A percentile compares a stretch with the other conserved stretches of the same genome.
Evolutionary conservation across 2,888 invertebrate species (phyloP).

Genomic region (Leptarthrus brevirostris): DNA sequence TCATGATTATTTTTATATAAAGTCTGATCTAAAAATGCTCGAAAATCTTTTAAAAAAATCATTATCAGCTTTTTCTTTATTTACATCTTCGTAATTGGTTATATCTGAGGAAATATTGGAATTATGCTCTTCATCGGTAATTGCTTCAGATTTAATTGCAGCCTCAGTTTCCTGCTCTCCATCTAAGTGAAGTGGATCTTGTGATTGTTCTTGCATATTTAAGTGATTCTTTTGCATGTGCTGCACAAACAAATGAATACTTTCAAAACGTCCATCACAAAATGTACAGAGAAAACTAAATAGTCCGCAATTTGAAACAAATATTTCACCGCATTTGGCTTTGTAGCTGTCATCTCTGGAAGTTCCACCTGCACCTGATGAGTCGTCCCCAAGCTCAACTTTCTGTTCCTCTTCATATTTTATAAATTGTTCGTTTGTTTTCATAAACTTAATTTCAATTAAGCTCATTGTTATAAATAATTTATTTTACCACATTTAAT

Average conservation of each 20-base stretch:
- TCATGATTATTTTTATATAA: neutral
- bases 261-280: conserved; percentile 23
- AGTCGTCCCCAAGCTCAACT: neutral
- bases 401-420: conserved; percentile 16
- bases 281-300: conserved; percentile 46
- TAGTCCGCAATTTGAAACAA: conserved; percentile 28
- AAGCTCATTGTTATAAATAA: conserved; percentile 14
- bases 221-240: conserved; percentile 42
- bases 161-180: neutral
- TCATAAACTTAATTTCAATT: conserved; percentile 22
- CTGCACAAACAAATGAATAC: conserved; percentile 26
- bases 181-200: neutral
- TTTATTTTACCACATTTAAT: too few species aligned
- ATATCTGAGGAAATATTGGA: neutral
- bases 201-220: neutral
- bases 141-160: neutral
- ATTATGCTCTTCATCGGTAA: neutral
- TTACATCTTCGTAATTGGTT: too few species aligned
- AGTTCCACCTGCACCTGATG: neutral
- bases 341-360: conserved; percentile 2
- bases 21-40: neutral
- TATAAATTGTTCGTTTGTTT: conserved; percentile 8
- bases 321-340: conserved; percentile 48
- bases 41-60: conserved; percentile 25
- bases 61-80: too few species aligned